These are phyloP conservation scores for Porites evermanni DNA, from an alignment of 92 coral and sea anemone genomes.

Conservation along the genomic window DNA sequence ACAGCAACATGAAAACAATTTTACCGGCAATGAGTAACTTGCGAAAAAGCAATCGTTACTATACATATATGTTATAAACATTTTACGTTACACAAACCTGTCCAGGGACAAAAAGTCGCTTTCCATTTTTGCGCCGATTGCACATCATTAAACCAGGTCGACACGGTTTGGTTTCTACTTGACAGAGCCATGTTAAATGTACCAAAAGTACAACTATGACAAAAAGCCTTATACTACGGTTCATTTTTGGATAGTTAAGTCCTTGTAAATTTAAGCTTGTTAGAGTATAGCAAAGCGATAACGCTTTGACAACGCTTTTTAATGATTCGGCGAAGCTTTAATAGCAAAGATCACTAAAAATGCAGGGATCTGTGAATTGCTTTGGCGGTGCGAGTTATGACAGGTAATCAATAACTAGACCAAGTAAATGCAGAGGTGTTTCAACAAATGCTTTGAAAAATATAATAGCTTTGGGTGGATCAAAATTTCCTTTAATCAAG, in stretches of 20 bases:
- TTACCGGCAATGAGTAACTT: too few species aligned
- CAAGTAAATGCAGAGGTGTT: background rate
- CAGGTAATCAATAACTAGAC: constrained; percentile 10
- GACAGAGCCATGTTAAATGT: background rate
- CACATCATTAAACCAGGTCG: constrained; percentile 43
- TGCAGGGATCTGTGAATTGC: constrained; percentile 15
- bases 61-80: background rate
- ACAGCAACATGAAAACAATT: too few species aligned
- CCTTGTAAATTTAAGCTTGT: background rate
- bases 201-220: background rate
- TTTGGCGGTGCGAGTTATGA: constrained; percentile 35
- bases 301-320: background rate
- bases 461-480: background rate
- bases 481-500: constrained; percentile 17
- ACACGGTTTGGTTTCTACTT: constrained; percentile 20
- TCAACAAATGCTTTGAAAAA: background rate
- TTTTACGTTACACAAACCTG: background rate
- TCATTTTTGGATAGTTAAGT: background rate
- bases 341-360: constrained; percentile 20
- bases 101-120: constrained; percentile 7
- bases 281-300: background rate
- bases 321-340: constrained; percentile 11
- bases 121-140: constrained; percentile 19
- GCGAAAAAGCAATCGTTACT: too few species aligned
- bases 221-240: background rate